Evolutionary conservation across 1,140 invertebrate genomes (phyloP), one percentile per base, ranked within the genome.

Genomic region (Ceratina japonica): DNA sequence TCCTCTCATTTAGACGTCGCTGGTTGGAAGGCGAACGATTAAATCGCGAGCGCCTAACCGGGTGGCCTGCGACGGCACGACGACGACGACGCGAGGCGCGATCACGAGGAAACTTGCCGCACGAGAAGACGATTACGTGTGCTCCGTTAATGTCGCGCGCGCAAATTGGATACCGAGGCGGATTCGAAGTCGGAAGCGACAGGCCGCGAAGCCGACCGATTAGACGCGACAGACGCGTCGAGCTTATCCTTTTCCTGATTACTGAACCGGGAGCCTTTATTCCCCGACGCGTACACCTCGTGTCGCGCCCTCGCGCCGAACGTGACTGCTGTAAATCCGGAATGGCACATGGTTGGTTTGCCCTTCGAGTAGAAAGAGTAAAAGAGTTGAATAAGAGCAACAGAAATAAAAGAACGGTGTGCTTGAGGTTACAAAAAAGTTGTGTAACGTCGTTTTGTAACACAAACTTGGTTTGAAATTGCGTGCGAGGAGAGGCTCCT

Each of bases 101-200:
- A 54, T 54, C 52, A 18, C 69, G 69, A 58, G 56, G 15, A 16
- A 44, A 44, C 54, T 59, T 22, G 7, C 16, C 44, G 22, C 16
- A 18, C 16, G 58, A 59, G 22, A 24, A n/a, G 24, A 51, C 59
- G 61, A 74, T 24, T 54, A 74, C 18, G 49, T 20, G 62, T 64
- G 10, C 62, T 15, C 18, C 10, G 27, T 44, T 44, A 44, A 56
- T 56, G 15, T 3, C 8, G 13, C 22, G 37, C 70, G 49, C 27
- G 20, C 27, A 31, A 65, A 75, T 74, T 44, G 71, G 59, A 74
- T 37, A 74, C 71, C 27, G 27, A 5, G 59, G 0, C 13, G 44
- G 20, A n/a, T 24, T 37, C 13, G 18, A 54, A 54, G 59, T 20
- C 16, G 37, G 18, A 31, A 51, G 44, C 49, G 44, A 63, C 59